Evolutionary conservation across 2,888 invertebrate species (phyloP), one percentile per base, ranked within the genome.

Genomic region (Brachynemurus nebulosus): DNA sequence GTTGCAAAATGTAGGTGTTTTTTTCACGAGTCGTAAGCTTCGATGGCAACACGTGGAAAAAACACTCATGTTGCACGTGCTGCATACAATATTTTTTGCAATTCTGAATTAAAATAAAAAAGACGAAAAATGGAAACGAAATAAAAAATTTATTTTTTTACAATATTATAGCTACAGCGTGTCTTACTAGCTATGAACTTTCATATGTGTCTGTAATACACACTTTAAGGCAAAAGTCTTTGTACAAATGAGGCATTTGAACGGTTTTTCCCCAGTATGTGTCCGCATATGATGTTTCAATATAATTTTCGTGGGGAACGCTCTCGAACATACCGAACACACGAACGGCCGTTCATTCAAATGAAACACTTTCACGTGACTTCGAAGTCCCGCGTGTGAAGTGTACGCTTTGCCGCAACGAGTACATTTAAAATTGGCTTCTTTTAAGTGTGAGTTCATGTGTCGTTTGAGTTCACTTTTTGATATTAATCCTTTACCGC

Each of bases 281-380:
- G 30, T 30, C 14, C 30, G 30, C 30, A 30, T 30, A 30, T 30
- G 30, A 30, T 30, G 30, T 30, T 30, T 30, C 14, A 30, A 30
- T 12, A 30, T 30, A 30, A 30, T 30, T 30, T 30, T 30, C 3
- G 30, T 30, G 6, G 30, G 30, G 14, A 8, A 30, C 2, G 30
- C 30, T 14, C n/a, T 30, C 7, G 30, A 30, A n/a, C 30, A 30
- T 7, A 30, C 30, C 5, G 30, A 6, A 30, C 30, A 30, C n/a
- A 30, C 30, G 14, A 30, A 30, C 2, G 30, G 30, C 2, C 30
- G 30, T 7, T 30, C 30, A 7, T 30, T 30, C 14, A 30, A 30
- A 30, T 30, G 30, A 30, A 30, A 30, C n/a, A 4, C 30, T 30
- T 30, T 30, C n/a, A 30, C 5, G 14, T 30, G 30, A 30, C 30